These are phyloP conservation scores for Celastrina argiolus DNA, from an alignment of 2,888 invertebrate species.

Conservation along the genomic window DNA sequence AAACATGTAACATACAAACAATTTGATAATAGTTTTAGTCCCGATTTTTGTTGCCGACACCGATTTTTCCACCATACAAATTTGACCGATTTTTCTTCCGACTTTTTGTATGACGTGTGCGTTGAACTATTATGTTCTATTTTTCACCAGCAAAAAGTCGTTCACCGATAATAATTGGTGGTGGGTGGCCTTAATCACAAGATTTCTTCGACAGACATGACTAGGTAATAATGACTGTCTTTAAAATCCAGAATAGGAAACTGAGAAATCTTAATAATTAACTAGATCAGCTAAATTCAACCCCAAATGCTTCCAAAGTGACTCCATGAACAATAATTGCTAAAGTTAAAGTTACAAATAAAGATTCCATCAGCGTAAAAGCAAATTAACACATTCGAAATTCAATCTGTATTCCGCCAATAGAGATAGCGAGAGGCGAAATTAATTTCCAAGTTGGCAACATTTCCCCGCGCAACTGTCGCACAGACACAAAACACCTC, in stretches of 20 bases:
- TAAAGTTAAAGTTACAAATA: neutral
- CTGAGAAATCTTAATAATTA: neutral
- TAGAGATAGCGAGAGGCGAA: constrained; percentile 36
- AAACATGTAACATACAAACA: no score
- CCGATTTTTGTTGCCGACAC: no score
- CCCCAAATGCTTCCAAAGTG: neutral
- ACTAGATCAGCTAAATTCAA: neutral
- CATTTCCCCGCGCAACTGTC: constrained; percentile 38
- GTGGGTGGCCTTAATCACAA: no score
- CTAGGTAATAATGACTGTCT: no score
- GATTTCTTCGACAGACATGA: no score
- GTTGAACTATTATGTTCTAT: no score
- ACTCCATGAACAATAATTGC: neutral
- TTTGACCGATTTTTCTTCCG: no score
- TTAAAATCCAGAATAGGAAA: neutral
- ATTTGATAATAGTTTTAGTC: no score
- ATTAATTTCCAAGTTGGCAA: constrained; percentile 41
- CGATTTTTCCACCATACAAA: no score
- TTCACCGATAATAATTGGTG: no score
- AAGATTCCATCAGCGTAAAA: constrained; percentile 1
- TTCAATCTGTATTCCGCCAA: constrained; percentile 26
- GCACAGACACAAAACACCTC: constrained; percentile 43
- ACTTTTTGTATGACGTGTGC: no score
- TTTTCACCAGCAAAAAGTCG: no score
- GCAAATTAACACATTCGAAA: constrained; percentile 1